Conservation (phyloP, 2,113 vertebrate genomes). For the Pogonocichla stellata region DNA sequence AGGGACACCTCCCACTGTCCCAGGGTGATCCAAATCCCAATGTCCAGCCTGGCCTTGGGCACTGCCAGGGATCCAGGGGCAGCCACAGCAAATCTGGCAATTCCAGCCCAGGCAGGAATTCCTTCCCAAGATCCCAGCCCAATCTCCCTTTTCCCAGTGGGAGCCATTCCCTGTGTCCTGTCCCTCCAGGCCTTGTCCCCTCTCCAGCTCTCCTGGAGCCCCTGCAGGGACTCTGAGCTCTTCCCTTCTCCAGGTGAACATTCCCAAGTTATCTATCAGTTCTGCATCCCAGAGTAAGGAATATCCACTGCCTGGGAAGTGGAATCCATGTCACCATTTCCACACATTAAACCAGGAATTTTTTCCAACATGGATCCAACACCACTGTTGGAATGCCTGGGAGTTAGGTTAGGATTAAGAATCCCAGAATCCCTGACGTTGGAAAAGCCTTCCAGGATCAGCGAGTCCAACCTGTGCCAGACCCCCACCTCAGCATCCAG, state of each 20-base stretch:
- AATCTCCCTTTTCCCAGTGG: not conserved
- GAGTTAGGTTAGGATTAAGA: not conserved
- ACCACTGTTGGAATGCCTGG: not conserved
- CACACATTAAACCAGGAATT: not conserved
- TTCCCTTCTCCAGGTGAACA: not conserved
- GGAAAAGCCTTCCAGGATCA: not conserved
- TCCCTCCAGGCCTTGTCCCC: not conserved
- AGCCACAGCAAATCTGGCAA: not conserved
- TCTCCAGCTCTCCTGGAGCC: not conserved
- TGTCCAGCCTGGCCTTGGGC: not conserved
- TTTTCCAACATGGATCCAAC: not conserved
- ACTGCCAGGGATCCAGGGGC: not conserved
- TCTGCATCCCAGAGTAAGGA: not conserved
- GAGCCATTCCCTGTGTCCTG: not conserved
- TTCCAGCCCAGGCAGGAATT: not conserved
- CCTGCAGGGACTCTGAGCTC: fast-evolving
- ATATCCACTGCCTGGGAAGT: not conserved
- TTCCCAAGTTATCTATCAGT: not conserved
- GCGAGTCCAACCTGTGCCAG: fast-evolving
- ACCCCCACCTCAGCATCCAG: not conserved
- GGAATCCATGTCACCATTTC: fast-evolving
- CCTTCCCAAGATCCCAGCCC: not conserved
- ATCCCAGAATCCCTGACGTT: not conserved
- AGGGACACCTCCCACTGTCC: fast-evolving
- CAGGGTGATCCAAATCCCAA: not conserved